Evolutionary conservation across 2,797 vertebrate species (phyloP), one percentile per base, ranked within the genome.

Genomic region (Cyprinodon diabolis): DNA sequence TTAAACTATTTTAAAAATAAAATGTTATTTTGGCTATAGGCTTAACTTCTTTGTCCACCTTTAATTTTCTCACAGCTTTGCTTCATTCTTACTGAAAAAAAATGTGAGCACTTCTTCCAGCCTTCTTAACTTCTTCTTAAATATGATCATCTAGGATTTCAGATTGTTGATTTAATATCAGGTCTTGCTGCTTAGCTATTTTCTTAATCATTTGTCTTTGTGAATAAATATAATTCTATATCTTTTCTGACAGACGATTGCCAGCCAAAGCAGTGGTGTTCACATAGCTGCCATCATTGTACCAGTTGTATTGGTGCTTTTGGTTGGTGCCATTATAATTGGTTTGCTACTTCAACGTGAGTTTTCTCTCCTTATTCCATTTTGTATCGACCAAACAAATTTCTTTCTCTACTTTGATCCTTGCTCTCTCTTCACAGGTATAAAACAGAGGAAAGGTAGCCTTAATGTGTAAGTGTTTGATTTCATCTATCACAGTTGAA

Each of bases 291-390:
- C 86, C 74, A 85, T 92, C 23, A 66, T 87, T 77, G 79, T 93
- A 40, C 85, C 90, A 0, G 74, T 91, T 74, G 72, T 89, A 69
- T 66, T 92, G 66, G 23, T 90, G 68, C 25, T 85, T 73, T 3
- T 88, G 37, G n/a, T 54, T 40, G 75, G 77, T 57, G 85, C 78
- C 68, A 43, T 74, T 4, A 48, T 77, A 35, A 72, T 49, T 1
- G 10, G 52, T 0, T 92, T 87, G 91, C 75, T 80, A 58, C 68
- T 92, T 37, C 52, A 57, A 72, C 81, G 93, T 94, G 68, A 94
- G 92, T 92, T 66, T 67, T 30, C 9, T 30, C 21, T 9, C 43
- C 45, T 15, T n/a, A 1, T 51, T 35, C 12, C 35, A 23, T 78
- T 47, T 55, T 58, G 45, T 45, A 48, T 21, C 21, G 71, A 54